Evolutionary conservation across 2,888 invertebrate species (phyloP).

Genomic region (Heliconius hortense): DNA sequence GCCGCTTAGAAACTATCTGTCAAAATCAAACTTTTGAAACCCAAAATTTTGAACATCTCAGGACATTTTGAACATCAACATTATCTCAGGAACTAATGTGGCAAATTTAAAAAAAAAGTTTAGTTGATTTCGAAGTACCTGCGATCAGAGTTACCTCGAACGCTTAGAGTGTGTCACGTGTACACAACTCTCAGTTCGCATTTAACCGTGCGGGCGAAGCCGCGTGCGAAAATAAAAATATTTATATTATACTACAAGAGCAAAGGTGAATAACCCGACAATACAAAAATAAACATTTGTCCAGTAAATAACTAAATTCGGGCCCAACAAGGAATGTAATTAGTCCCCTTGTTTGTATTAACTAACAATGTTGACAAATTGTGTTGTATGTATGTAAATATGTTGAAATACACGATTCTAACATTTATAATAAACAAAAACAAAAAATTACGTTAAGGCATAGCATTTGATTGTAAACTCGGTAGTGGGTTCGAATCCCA

Average conservation of each 20-base stretch:
- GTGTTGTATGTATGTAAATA: not conserved
- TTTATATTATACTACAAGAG: not conserved
- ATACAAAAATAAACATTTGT: constrained; percentile 31
- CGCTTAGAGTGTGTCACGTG: too few relatives aligned
- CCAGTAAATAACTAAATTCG: constrained; percentile 29
- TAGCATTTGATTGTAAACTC: not conserved
- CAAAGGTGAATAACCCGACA: constrained; percentile 23
- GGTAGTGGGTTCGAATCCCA: not conserved
- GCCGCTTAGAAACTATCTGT: too few relatives aligned
- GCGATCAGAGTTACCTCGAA: too few relatives aligned
- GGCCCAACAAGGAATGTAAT: constrained; percentile 31
- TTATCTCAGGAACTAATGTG: too few relatives aligned
- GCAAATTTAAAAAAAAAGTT: too few relatives aligned
- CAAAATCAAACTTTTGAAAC: too few relatives aligned
- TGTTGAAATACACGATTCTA: not conserved
- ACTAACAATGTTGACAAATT: constrained; percentile 28
- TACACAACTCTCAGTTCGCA: too few relatives aligned
- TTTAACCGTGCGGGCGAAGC: not conserved
- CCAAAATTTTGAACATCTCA: too few relatives aligned
- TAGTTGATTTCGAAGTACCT: too few relatives aligned
- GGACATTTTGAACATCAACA: too few relatives aligned
- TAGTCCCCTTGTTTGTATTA: constrained; percentile 33
- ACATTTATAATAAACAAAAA: not conserved
- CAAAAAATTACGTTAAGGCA: not conserved
- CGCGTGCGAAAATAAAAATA: not conserved